These are phyloP conservation scores for Drosophila repletoides DNA, from an alignment of 1,140 invertebrate species.

Conservation along the genomic window DNA sequence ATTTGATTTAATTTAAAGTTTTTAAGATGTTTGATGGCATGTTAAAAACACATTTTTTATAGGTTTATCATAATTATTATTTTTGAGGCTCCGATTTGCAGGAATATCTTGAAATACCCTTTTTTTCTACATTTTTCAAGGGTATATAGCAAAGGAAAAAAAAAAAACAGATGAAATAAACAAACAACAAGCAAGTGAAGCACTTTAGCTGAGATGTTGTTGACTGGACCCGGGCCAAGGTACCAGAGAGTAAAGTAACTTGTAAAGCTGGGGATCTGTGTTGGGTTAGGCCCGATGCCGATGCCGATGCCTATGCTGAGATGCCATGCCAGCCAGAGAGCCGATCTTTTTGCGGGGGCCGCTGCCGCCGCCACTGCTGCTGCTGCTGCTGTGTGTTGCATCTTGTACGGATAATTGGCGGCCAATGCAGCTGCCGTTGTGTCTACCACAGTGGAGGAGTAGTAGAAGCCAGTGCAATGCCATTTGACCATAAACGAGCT, in stretches of 20 bases:
- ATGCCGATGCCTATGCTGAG: too few species aligned
- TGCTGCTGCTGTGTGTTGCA: slow-evolving; percentile 50
- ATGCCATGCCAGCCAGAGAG: too few species aligned
- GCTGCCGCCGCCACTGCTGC: slow-evolving; percentile 35
- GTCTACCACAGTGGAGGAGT: too few species aligned
- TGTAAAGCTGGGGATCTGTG: slow-evolving; percentile 63
- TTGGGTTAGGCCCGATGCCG: too few species aligned
- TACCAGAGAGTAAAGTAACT: slow-evolving; percentile 80
- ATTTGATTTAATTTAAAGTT: too few species aligned
- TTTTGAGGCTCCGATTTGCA: too few species aligned
- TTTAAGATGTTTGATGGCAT: too few species aligned
- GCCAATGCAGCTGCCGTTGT: slow-evolving; percentile 64
- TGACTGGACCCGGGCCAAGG: slow-evolving; percentile 60
- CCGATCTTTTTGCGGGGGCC: slow-evolving; percentile 64
- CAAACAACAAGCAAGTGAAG: slow-evolving; percentile 50
- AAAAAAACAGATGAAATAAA: slow-evolving; percentile 45
- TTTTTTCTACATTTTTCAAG: too few species aligned
- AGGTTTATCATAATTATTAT: too few species aligned
- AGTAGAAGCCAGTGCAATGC: slow-evolving; percentile 56
- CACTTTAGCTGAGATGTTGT: slow-evolving; percentile 55
- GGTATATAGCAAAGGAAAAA: slow-evolving; percentile 4
- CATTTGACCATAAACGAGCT: slow-evolving; percentile 80
- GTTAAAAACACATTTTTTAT: too few species aligned
- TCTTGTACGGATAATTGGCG: slow-evolving; percentile 78
- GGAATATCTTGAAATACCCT: too few species aligned